Evolutionary conservation across 2,888 invertebrate species (phyloP).

Genomic region (Zaprionus obscuricornis): DNA sequence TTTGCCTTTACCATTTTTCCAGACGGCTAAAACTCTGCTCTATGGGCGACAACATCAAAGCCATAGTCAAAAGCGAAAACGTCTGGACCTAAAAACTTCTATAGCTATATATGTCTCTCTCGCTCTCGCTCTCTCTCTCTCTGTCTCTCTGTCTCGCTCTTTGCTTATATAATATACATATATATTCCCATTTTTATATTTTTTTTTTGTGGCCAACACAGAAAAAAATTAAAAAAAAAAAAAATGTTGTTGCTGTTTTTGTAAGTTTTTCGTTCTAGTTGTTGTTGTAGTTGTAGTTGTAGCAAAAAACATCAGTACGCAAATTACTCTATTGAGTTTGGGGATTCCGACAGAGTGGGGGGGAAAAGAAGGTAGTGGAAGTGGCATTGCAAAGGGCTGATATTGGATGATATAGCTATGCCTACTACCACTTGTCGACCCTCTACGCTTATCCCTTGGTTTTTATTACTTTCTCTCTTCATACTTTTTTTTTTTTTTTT

Average conservation of each 20-base stretch:
- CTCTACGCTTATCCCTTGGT: too few relatives aligned
- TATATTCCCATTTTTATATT: slow-evolving; percentile 1
- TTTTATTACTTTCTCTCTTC: too few relatives aligned
- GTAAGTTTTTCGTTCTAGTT: not conserved
- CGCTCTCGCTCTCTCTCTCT: too few relatives aligned
- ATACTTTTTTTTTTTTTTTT: too few relatives aligned
- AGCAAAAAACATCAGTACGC: slow-evolving; percentile 16
- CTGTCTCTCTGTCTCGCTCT: too few relatives aligned
- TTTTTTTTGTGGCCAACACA: slow-evolving; percentile 45
- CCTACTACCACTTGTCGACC: too few relatives aligned
- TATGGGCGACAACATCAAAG: slow-evolving; percentile 64
- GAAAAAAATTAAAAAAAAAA: slow-evolving; percentile 60
- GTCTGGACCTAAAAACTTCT: slow-evolving; percentile 62
- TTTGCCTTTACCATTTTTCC: slow-evolving; percentile 6
- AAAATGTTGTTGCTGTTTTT: slow-evolving; percentile 48
- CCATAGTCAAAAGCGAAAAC: slow-evolving; percentile 55
- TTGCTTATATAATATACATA: too few relatives aligned
- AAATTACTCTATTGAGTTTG: slow-evolving; percentile 20
- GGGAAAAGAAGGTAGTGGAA: too few relatives aligned
- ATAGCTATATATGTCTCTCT: not conserved
- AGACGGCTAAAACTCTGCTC: not conserved
- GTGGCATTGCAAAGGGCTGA: too few relatives aligned
- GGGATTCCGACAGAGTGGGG: too few relatives aligned
- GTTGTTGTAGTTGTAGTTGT: slow-evolving; percentile 18
- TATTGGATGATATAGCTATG: too few relatives aligned